These are phyloP conservation scores for Sturmia bella DNA, from an alignment of 2,888 invertebrate genomes.

Conservation along the genomic window DNA sequence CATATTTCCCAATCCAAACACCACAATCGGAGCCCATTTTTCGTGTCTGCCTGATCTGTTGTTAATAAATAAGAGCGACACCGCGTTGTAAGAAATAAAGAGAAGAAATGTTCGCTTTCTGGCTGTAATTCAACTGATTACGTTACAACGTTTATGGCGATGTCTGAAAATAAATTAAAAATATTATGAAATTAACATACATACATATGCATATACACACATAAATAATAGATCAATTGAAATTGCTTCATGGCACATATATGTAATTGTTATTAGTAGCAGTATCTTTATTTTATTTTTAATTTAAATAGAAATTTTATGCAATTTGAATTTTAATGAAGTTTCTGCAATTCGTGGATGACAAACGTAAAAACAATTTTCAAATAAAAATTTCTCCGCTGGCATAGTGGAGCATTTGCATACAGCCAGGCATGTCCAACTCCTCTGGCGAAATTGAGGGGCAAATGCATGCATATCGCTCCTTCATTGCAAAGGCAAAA, in stretches of 20 bases:
- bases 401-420: too few relatives aligned
- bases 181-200: conserved; percentile 22
- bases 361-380: neutral
- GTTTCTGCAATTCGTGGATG: neutral
- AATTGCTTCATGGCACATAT: conserved; percentile 47
- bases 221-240: conserved; percentile 50
- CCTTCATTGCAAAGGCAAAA: too few relatives aligned
- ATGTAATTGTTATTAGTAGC: conserved; percentile 24
- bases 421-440: too few relatives aligned
- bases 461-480: too few relatives aligned
- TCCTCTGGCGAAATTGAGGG: too few relatives aligned
- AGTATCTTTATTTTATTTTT: conserved; percentile 15
- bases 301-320: conserved; percentile 49
- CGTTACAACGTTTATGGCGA: conserved; percentile 58
- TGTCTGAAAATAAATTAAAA: conserved; percentile 59
- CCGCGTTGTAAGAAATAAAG: neutral
- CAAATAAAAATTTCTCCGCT: too few relatives aligned
- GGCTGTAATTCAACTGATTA: conserved; percentile 56
- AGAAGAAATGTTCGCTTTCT: conserved; percentile 21
- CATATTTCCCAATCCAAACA: conserved; percentile 87
- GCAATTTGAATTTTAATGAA: conserved; percentile 56
- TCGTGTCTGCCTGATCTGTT: conserved; percentile 53
- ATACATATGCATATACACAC: conserved; percentile 7
- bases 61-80: conserved; percentile 17
- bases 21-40: conserved; percentile 84